A percentile compares a stretch with the other conserved stretches of the same genome.
Evolutionary conservation across 2,797 vertebrate genomes (phyloP).

Genomic region (Alouatta caraya): DNA sequence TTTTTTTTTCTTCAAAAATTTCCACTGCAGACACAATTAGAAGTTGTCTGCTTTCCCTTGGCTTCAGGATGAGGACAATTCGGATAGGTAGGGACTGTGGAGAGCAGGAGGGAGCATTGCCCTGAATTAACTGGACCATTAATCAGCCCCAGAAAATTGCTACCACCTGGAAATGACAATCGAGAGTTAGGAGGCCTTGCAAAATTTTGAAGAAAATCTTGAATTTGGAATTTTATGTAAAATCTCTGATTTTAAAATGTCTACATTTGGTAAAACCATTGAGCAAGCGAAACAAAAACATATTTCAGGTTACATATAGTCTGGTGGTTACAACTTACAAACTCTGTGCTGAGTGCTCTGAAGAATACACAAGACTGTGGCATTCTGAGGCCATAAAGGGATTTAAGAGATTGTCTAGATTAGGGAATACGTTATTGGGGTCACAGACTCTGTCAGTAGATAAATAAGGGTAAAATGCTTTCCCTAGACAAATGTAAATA

Average conservation of each 20-base stretch:
- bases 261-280: background rate
- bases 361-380: background rate
- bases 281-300: background rate
- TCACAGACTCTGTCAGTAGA: background rate
- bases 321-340: background rate
- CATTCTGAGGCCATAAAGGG: background rate
- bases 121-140: background rate
- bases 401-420: background rate
- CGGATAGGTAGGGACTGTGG: background rate
- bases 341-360: background rate
- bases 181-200: background rate
- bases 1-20: background rate
- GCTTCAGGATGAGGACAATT: background rate
- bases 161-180: background rate
- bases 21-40: background rate
- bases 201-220: background rate
- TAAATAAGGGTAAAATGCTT: background rate
- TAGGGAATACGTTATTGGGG: background rate
- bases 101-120: background rate
- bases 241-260: background rate
- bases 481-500: background rate
- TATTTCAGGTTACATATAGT: background rate
- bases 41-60: background rate
- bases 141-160: background rate
- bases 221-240: background rate